These are phyloP conservation scores for Microcaecilia unicolor DNA, from an alignment of 2,797 vertebrate species.

Conservation along the genomic window DNA sequence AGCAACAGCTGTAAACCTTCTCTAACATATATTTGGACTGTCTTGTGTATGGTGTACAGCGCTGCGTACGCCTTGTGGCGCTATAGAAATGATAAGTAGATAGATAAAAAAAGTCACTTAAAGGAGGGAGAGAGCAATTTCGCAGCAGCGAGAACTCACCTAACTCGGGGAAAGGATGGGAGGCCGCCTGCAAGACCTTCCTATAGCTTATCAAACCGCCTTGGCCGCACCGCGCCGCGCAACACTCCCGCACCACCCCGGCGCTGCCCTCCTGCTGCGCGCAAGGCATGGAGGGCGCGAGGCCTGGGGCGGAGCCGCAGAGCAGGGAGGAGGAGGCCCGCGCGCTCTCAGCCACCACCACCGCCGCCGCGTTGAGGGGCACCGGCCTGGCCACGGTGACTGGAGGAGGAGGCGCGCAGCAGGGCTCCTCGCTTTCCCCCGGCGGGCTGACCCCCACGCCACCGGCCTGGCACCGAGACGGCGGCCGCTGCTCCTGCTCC, in stretches of 20 bases:
- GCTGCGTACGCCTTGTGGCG: no score
- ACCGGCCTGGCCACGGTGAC: rapidly evolving
- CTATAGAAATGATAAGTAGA: no score
- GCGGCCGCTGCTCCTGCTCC: background rate
- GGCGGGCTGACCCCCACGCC: background rate
- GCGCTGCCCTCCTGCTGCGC: background rate
- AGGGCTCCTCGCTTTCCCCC: background rate
- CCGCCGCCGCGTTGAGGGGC: background rate
- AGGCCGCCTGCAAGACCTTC: background rate
- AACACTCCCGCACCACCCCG: background rate
- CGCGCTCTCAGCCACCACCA: no score
- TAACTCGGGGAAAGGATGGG: slow-evolving; percentile 27
- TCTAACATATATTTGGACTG: no score
- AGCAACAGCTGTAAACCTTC: no score
- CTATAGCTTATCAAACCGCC: no score
- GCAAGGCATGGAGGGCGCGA: background rate
- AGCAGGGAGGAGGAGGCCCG: background rate
- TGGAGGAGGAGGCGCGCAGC: rapidly evolving
- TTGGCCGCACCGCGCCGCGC: background rate
- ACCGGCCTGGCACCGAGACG: background rate
- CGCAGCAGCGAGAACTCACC: slow-evolving; percentile 33
- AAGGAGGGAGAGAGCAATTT: no score
- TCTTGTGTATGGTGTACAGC: no score
- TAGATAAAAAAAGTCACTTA: no score
- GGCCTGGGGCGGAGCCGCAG: background rate